These are phyloP conservation scores for Zeugodacus cucurbitae DNA, from an alignment of 1,140 invertebrate species.

Conservation along the genomic window DNA sequence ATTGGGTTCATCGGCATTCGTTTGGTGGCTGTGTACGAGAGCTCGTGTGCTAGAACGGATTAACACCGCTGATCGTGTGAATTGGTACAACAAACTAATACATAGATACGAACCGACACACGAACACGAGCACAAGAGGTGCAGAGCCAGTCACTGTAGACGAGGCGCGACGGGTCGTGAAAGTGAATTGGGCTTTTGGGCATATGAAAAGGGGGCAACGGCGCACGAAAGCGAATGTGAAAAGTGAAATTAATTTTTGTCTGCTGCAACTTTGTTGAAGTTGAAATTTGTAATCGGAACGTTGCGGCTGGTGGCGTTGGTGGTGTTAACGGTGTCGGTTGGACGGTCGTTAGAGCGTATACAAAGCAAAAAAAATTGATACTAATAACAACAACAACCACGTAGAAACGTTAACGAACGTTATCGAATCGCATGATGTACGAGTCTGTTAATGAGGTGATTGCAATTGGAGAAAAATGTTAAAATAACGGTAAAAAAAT, in stretches of 20 bases:
- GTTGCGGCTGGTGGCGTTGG: too few species aligned
- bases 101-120: not conserved
- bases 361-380: not conserved
- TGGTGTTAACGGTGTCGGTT: not conserved
- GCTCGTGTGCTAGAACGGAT: slow-evolving; percentile 17
- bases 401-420: not conserved
- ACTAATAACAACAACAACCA: not conserved
- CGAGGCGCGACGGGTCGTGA: not conserved
- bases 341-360: not conserved
- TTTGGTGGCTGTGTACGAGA: slow-evolving; percentile 31
- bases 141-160: not conserved
- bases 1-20: slow-evolving; percentile 29
- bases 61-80: not conserved
- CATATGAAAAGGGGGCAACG: not conserved
- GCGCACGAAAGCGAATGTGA: not conserved
- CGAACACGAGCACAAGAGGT: not conserved
- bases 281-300: not conserved
- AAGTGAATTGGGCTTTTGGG: not conserved
- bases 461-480: not conserved
- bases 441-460: not conserved
- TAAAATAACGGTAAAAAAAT: not conserved
- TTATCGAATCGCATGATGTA: not conserved
- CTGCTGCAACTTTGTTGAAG: not conserved
- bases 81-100: not conserved
- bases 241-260: slow-evolving; percentile 33